Conservation (phyloP, 2,888 invertebrate species). For the Tetheella fluctuosa region DNA sequence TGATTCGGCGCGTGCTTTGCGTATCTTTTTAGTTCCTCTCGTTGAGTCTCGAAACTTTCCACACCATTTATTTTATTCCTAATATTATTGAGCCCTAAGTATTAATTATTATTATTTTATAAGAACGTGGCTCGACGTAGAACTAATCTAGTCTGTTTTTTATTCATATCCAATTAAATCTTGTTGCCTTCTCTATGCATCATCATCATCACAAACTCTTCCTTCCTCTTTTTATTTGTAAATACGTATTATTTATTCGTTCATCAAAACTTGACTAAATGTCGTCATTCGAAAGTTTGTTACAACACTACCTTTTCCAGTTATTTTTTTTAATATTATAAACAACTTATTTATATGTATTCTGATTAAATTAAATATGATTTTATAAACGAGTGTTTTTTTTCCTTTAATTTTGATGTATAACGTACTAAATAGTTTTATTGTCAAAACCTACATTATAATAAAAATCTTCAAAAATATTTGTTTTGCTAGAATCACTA, state of each 20-base stretch:
- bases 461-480: too few relatives aligned
- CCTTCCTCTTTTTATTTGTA: slow-evolving; percentile 12
- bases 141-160: slow-evolving; percentile 81
- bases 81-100: not conserved
- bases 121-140: slow-evolving; percentile 66
- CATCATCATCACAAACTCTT: slow-evolving; percentile 14
- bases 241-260: slow-evolving; percentile 18
- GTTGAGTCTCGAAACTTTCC: slow-evolving; percentile 61
- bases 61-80: slow-evolving; percentile 9
- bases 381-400: not conserved
- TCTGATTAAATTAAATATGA: not conserved
- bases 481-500: too few relatives aligned
- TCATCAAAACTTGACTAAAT: slow-evolving; percentile 16
- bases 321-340: not conserved
- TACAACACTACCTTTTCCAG: too few relatives aligned
- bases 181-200: slow-evolving; percentile 9
- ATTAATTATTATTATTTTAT: slow-evolving; percentile 16
- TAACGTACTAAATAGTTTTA: too few relatives aligned
- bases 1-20: slow-evolving; percentile 61
- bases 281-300: not conserved
- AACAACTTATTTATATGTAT: not conserved
- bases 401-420: not conserved
- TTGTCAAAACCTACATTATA: too few relatives aligned
- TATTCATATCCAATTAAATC: slow-evolving; percentile 34
- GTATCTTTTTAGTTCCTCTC: slow-evolving; percentile 69